Evolutionary conservation across 1,140 invertebrate species (phyloP).

Genomic region (Magallana angulata): DNA sequence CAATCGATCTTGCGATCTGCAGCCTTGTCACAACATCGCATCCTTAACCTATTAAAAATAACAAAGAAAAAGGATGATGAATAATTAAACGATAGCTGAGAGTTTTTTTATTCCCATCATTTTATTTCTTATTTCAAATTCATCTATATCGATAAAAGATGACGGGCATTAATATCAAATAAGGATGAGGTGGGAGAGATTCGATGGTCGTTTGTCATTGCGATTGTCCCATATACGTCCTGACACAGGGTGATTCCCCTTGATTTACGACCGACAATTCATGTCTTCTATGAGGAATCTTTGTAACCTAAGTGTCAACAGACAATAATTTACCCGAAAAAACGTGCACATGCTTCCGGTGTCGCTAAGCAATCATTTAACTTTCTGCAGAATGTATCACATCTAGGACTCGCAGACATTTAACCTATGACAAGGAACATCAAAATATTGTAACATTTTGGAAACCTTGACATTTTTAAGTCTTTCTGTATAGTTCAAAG

Average conservation of each 20-base stretch:
- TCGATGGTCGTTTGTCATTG: not conserved
- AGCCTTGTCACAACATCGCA: not conserved
- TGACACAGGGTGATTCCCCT: not conserved
- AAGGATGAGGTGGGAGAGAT: not conserved
- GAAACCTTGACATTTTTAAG: no score
- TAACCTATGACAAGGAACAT: no score
- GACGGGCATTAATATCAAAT: not conserved
- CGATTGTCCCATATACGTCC: not conserved
- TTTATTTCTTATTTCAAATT: not conserved
- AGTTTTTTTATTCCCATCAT: conserved; percentile 7
- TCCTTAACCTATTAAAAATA: not conserved
- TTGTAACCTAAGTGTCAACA: not conserved
- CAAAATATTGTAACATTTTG: no score
- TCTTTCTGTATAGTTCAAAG: no score
- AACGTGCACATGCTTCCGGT: no score
- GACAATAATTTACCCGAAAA: no score
- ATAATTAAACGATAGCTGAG: conserved; percentile 1
- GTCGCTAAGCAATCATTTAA: no score
- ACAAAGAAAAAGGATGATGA: not conserved
- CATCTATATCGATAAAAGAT: conserved; percentile 6
- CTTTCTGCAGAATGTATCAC: no score
- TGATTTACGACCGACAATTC: not conserved
- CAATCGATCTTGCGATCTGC: not conserved
- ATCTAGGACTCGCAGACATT: no score
- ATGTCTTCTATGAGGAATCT: not conserved